Evolutionary conservation across 2,113 vertebrate genomes (phyloP).

Genomic region (Tragelaphus strepsiceros): DNA sequence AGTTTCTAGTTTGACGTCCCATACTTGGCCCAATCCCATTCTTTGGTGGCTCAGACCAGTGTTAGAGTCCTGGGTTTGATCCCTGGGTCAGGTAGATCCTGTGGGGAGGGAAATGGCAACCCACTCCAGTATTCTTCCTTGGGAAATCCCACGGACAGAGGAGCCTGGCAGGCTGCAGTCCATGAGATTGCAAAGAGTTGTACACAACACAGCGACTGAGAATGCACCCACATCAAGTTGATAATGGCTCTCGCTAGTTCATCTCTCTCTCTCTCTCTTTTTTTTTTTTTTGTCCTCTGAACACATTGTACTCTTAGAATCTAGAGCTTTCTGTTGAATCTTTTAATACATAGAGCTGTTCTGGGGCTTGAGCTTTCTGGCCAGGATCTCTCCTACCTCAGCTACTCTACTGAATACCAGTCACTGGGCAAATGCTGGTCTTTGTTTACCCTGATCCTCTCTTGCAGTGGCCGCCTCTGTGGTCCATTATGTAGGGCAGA

Average conservation of each 20-base stretch:
- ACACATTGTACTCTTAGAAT: slow-evolving; percentile 68
- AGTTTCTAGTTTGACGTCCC: no score
- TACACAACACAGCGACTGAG: fast-evolving
- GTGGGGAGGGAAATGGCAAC: background rate
- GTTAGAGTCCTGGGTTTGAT: background rate
- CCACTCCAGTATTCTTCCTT: background rate
- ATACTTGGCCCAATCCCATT: no score
- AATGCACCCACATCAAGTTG: background rate
- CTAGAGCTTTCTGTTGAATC: slow-evolving; percentile 77
- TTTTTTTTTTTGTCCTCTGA: background rate
- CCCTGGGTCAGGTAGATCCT: background rate
- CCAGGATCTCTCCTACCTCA: slow-evolving; percentile 84
- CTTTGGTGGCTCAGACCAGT: no score
- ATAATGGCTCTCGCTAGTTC: background rate
- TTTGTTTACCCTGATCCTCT: slow-evolving; percentile 84
- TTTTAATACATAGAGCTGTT: slow-evolving; percentile 55
- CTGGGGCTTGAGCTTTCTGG: slow-evolving; percentile 79
- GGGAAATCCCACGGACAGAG: background rate
- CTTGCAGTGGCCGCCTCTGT: slow-evolving; percentile 75
- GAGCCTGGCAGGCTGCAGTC: background rate
- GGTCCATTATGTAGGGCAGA: slow-evolving; percentile 80
- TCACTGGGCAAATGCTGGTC: slow-evolving; percentile 79
- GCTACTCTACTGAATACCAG: slow-evolving; percentile 86
- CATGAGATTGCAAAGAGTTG: background rate
- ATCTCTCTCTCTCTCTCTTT: background rate